A percentile compares a stretch with the other conserved stretches of the same genome.
Conservation (phyloP, 2,797 vertebrate genomes). For the Thalassophryne amazonica region DNA sequence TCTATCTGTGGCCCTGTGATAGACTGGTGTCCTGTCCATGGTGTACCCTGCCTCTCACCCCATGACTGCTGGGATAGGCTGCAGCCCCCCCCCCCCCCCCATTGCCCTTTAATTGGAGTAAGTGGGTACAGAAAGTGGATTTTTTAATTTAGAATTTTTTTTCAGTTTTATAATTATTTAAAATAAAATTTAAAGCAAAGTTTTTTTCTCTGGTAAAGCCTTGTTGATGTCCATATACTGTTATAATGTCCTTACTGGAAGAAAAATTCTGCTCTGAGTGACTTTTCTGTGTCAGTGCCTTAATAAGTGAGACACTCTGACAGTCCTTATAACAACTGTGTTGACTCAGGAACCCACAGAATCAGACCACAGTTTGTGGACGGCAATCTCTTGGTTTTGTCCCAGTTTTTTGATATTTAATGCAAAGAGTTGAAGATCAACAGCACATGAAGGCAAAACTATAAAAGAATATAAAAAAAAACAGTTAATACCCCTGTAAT, state of each 20-base stretch:
- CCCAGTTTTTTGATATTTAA: conserved; percentile 27
- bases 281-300: conserved; percentile 78
- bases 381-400: conserved; percentile 31
- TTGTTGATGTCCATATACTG: background rate
- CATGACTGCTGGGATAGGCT: too few species aligned
- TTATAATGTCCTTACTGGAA: conserved; percentile 9
- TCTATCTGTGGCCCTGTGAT: too few species aligned
- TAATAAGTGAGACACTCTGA: conserved; percentile 68
- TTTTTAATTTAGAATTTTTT: conserved; percentile 6
- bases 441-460: conserved; percentile 16
- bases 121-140: conserved; percentile 14
- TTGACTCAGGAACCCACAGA: conserved; percentile 67
- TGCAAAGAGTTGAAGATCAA: conserved; percentile 24
- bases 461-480: conserved; percentile 16
- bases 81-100: too few species aligned
- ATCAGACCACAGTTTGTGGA: conserved; percentile 46
- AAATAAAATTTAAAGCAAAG: background rate
- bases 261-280: conserved; percentile 21
- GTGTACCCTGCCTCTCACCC: too few species aligned
- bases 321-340: conserved; percentile 39
- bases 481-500: too few species aligned
- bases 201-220: background rate
- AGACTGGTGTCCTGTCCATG: too few species aligned
- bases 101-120: too few species aligned
- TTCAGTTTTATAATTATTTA: conserved; percentile 25